Evolutionary conservation across 2,888 invertebrate genomes (phyloP).

Genomic region (Dryobotodes eremita): DNA sequence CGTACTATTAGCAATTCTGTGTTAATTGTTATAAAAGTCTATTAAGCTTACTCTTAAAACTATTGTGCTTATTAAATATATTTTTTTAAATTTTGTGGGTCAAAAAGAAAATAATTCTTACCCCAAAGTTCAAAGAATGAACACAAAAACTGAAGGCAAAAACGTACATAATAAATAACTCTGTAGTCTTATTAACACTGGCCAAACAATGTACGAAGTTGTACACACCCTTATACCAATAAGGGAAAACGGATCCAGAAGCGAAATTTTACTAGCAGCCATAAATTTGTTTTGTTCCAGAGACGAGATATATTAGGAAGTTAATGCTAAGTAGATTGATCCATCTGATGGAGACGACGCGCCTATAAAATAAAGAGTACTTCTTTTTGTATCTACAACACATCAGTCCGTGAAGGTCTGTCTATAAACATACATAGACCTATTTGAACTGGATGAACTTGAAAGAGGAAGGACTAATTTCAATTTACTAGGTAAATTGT

Average conservation of each 20-base stretch:
- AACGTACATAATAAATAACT: neutral
- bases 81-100: neutral
- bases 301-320: conserved; percentile 60
- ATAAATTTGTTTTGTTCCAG: conserved; percentile 68
- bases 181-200: conserved; percentile 3
- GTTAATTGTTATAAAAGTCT: conserved; percentile 9
- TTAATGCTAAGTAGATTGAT: conserved; percentile 70
- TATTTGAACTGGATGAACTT: conserved; percentile 40
- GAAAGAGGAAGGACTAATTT: neutral
- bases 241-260: conserved; percentile 54
- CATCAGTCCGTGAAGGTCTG: conserved; percentile 26
- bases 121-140: neutral
- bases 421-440: conserved; percentile 35
- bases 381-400: conserved; percentile 37
- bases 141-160: neutral
- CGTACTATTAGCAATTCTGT: neutral
- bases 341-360: conserved; percentile 47
- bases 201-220: conserved; percentile 33
- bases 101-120: neutral
- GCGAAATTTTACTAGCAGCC: conserved; percentile 62
- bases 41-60: neutral
- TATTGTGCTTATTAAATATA: neutral
- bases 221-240: conserved; percentile 51
- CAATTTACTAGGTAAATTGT: conserved; percentile 8
- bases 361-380: conserved; percentile 51